Evolutionary conservation across 2,113 vertebrate genomes (phyloP).

Genomic region (Baryphthengus martii): DNA sequence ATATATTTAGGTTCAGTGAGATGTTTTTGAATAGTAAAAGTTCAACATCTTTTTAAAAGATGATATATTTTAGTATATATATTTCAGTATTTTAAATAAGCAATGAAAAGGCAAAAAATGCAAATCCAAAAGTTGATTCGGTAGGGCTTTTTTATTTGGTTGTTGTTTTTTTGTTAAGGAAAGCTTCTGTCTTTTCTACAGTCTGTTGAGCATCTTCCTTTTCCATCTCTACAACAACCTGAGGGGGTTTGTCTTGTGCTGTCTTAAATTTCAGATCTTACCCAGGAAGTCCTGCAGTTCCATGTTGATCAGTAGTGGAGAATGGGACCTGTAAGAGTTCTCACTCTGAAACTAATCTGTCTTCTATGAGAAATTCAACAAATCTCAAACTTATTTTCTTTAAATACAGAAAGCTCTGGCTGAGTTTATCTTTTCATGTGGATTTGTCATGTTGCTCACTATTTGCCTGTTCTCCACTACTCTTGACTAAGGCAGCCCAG

Average conservation of each 20-base stretch:
- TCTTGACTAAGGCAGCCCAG: background rate
- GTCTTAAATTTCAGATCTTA: background rate
- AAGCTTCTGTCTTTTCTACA: background rate
- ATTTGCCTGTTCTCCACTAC: background rate
- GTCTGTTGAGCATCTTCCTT: background rate
- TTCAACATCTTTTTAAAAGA: background rate
- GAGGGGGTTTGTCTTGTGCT: background rate
- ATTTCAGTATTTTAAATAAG: background rate
- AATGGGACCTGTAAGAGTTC: background rate
- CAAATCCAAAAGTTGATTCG: background rate
- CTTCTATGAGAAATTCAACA: background rate
- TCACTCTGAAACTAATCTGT: background rate
- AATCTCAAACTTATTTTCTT: background rate
- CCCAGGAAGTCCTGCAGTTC: background rate
- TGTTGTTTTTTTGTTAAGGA: background rate
- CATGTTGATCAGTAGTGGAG: background rate
- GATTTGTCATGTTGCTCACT: background rate
- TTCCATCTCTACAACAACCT: background rate
- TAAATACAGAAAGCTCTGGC: background rate
- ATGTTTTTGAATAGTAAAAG: background rate
- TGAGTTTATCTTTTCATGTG: background rate
- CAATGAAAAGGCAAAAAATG: background rate
- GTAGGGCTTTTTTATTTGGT: too few relatives aligned
- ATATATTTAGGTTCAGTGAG: background rate
- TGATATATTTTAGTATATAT: background rate